Percentiles rank a stretch among this genome's conserved stretches.
Evolutionary conservation across 2,113 vertebrate species (phyloP).

Genomic region (Prunella fulvescens): DNA sequence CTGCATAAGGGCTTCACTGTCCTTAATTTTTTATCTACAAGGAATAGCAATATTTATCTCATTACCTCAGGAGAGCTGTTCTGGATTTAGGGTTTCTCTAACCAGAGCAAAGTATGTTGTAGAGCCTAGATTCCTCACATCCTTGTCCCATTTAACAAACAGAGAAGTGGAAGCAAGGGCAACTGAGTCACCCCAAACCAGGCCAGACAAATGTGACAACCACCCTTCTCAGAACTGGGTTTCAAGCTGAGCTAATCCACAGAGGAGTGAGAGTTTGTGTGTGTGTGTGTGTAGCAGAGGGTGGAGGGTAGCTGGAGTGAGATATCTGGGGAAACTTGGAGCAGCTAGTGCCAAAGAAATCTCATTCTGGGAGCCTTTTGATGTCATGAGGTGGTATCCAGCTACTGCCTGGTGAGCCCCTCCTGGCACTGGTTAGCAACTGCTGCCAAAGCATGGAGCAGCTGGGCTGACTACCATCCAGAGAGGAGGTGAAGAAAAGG

Average conservation of each 20-base stretch:
- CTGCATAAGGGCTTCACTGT: background rate
- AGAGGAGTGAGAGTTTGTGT: background rate
- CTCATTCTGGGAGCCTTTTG: background rate
- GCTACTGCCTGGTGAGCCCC: background rate
- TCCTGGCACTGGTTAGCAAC: background rate
- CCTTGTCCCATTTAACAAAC: conserved; percentile 1
- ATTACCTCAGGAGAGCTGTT: background rate
- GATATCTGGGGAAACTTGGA: background rate
- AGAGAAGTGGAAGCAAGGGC: conserved; percentile 12
- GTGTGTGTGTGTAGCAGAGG: rapidly evolving
- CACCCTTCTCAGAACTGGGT: background rate
- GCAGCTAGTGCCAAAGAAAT: background rate
- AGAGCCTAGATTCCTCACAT: background rate
- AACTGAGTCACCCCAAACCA: background rate
- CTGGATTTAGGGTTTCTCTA: background rate
- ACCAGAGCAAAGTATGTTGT: background rate
- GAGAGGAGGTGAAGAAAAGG: background rate
- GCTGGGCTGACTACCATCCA: background rate
- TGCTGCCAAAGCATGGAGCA: background rate
- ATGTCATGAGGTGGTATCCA: background rate
- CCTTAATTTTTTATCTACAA: conserved; percentile 14
- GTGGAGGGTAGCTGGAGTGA: background rate
- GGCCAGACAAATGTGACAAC: background rate
- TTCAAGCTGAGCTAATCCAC: background rate
- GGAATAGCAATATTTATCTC: background rate